Conservation (phyloP, 2,113 vertebrate genomes). For the Thymallus thymallus region DNA sequence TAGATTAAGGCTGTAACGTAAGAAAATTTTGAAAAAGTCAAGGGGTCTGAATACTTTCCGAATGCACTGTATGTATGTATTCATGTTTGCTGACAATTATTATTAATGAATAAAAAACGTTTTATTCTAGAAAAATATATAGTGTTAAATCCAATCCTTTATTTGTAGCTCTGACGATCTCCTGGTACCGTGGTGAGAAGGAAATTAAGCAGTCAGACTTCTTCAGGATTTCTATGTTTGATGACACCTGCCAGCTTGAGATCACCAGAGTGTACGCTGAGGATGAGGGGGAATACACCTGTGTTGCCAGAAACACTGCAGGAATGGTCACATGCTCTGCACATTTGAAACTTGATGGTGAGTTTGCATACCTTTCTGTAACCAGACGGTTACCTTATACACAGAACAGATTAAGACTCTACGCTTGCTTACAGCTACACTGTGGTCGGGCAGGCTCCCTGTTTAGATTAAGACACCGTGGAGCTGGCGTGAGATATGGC, state of each 20-base stretch:
- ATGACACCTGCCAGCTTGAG: slow-evolving; percentile 93
- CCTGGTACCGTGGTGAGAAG: slow-evolving; percentile 90
- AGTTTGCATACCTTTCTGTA: slow-evolving; percentile 24
- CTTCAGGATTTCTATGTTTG: slow-evolving; percentile 95
- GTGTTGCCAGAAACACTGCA: slow-evolving; percentile 84
- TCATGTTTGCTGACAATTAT: no score
- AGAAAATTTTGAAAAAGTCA: no score
- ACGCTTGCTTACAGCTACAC: neutral
- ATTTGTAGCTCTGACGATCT: slow-evolving; percentile 84
- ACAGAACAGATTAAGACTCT: neutral
- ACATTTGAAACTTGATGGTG: slow-evolving; percentile 85
- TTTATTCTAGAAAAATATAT: neutral
- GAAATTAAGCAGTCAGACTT: slow-evolving; percentile 93
- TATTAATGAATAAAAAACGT: no score
- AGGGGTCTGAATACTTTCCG: no score
- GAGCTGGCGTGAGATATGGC: no score
- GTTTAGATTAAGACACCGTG: neutral
- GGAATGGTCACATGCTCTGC: slow-evolving; percentile 92
- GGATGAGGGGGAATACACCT: slow-evolving; percentile 89
- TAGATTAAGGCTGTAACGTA: no score
- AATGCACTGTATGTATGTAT: no score
- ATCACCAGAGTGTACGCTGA: slow-evolving; percentile 90
- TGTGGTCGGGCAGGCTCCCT: neutral
- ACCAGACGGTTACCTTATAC: neutral
- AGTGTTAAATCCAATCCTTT: neutral